Evolutionary conservation across 2,797 vertebrate species (phyloP), one percentile per base, ranked within the genome.

Genomic region (Eremophila alpestris): DNA sequence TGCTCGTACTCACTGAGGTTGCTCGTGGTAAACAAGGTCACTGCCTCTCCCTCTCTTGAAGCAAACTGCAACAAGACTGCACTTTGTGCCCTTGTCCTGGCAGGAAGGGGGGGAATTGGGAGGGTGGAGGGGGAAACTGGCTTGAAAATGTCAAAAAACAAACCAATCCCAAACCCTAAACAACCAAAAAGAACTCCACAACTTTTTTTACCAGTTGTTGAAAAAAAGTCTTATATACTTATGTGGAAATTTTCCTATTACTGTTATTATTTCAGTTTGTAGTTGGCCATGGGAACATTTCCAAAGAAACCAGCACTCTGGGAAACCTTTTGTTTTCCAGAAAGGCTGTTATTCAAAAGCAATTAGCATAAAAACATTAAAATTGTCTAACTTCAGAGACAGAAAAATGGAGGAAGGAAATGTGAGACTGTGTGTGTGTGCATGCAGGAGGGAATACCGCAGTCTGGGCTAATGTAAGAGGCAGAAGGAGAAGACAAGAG

Each of bases 181-280:
- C 52, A 64, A 62, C 41, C 2, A 2, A 85, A 87, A 15, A 71
- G 79, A 83, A 41, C 38, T 40, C n/a, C 36, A 59, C 7, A 46
- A 68, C 22, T 19, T 71, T 48, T 59, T 93, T 90, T 18, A 58
- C 9, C 17, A 43, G 73, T 43, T 71, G 34, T 51, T 52, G 29
- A 41, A 64, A 79, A 84, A 67, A 52, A 16, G 8, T 65, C 45
- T 43, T 49, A 26, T 32, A 78, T 20, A 52, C 26, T 87, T 86
- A 22, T 1, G 65, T 91, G 87, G 93, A 94, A 91, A 81, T 88
- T 91, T 94, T 94, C 85, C 85, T 94, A 65, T 88, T 91, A 41
- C 86, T 95, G 73, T 86, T 95, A 87, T 96, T 96, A 94, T 94
- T 95, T 95, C 87, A 96, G 94, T 80, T 91, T 93, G 93, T 87